A percentile compares a stretch with the other conserved stretches of the same genome.
Conservation (phyloP, 1,140 invertebrate species). For the Meteorus sp. region DNA sequence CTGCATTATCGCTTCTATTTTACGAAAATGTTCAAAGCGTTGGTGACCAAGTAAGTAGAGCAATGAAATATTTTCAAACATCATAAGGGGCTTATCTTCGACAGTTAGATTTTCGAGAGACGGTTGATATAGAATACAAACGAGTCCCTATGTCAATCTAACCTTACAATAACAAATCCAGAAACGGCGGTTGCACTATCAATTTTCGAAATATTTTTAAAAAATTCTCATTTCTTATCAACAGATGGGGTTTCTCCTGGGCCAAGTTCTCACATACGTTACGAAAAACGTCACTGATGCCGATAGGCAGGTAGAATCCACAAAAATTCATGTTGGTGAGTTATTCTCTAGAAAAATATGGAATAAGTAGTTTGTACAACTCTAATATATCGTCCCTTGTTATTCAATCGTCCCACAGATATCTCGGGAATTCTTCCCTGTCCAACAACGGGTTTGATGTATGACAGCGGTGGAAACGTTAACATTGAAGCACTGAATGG, state of each 20-base stretch:
- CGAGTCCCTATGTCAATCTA: conserved; percentile 5
- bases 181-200: conserved; percentile 4
- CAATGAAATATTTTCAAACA: not conserved
- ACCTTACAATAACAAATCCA: too few relatives aligned
- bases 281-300: conserved; percentile 69
- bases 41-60: conserved; percentile 60
- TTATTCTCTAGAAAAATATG: too few relatives aligned
- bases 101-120: too few relatives aligned
- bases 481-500: conserved; percentile 58
- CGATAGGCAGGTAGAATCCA: conserved; percentile 62
- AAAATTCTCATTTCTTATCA: conserved; percentile 32
- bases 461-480: conserved; percentile 61
- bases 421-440: conserved; percentile 63
- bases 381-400: not conserved
- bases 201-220: not conserved
- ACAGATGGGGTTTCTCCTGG: conserved; percentile 69
- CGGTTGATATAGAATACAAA: too few relatives aligned
- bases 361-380: not conserved
- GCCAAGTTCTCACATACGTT: conserved; percentile 62
- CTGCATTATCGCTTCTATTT: conserved; percentile 65
- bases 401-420: conserved; percentile 41
- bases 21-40: conserved; percentile 65
- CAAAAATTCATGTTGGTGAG: conserved; percentile 63
- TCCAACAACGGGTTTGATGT: conserved; percentile 59
- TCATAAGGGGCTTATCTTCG: too few relatives aligned